A percentile compares a stretch with the other conserved stretches of the same genome.
Conservation (phyloP, 2,113 vertebrate genomes). For the Brachyhypopomus gauderio region DNA sequence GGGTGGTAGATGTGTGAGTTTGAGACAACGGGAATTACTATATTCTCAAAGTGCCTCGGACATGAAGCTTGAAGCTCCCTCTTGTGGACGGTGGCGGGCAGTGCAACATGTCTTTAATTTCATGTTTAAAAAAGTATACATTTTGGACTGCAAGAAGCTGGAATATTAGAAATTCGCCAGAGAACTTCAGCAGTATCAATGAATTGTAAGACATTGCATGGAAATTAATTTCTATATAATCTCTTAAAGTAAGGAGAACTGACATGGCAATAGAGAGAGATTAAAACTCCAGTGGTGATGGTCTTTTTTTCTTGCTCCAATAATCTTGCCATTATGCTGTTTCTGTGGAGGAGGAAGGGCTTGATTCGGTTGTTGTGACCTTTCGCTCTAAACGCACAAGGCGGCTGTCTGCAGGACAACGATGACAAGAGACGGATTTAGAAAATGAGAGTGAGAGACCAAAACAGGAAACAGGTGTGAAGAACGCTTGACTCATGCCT, state of each 20-base stretch:
- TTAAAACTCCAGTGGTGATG: not conserved
- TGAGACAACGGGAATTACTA: conserved; percentile 10
- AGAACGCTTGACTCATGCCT: conserved; percentile 3
- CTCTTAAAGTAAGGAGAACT: not conserved
- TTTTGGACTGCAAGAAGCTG: too few relatives aligned
- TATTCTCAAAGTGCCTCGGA: not conserved
- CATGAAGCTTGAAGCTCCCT: conserved; percentile 31
- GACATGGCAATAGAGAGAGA: not conserved
- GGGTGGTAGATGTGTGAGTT: not conserved
- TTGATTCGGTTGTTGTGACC: conserved; percentile 31
- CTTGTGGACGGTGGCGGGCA: conserved; percentile 25
- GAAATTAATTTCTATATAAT: too few relatives aligned
- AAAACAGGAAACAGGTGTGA: conserved; percentile 46
- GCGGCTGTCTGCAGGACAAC: conserved; percentile 20
- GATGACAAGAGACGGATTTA: conserved; percentile 38
- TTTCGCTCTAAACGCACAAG: conserved; percentile 13
- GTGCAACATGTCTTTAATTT: not conserved
- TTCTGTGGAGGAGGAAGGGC: not conserved
- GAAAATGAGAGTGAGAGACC: conserved; percentile 42
- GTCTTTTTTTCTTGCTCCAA: too few relatives aligned
- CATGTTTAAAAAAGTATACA: too few relatives aligned
- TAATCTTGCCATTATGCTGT: not conserved
- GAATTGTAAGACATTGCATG: too few relatives aligned
- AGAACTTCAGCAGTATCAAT: too few relatives aligned
- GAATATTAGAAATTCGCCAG: too few relatives aligned